Base-by-base conservation (phyloP, 1,140 invertebrate genomes). In the Calycopis cecrops region DNA sequence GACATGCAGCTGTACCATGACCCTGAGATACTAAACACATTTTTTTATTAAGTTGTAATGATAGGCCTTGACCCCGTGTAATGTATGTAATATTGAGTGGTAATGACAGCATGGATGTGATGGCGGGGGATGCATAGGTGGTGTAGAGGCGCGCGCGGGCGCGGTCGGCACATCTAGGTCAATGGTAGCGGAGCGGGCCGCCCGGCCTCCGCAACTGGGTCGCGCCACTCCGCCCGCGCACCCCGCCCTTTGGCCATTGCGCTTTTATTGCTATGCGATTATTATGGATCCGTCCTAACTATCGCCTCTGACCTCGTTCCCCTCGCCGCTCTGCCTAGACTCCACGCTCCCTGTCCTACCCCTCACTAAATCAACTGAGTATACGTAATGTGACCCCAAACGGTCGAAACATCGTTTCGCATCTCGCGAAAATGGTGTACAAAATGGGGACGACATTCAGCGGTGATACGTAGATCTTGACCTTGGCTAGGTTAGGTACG, bases 171-270 rank as follows among this genome's bases (percentile, higher is more conserved):
- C 77, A 67, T 28, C 65, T 82, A 62, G 79, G 79, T 82, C 79
- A 82, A 78, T 78, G 78, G 76, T 75, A 75, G 75, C 75, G 61
- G 60, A 72, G 69, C 63, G 69, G 65, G 21, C 21, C 21, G 21
- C 21, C 53, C 62, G 58, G 57, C 62, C 63, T 60, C 52, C 52
- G 63, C 71, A 77, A 71, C 53, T 74, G 62, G 71, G 71, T 71
- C 74, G 60, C 62, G 49, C 55, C 49, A 37, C 59, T 38, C 56
- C 59, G 57, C 53, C 44, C 56, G 21, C 48, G 16, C 56, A 40
- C 56, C 12, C 57, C 60, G 58, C 52, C 59, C 61, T 57, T 47
- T 57, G 44, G 47, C 44, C 57, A 61, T 63, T 67, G 69, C 63
- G 58, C 54, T 67, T 60, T 67, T 62, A 67, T 66, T 64, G 58